phyloP scores from a whole-genome alignment of 2,888 invertebrate species.

The Ochropacha duplaris region DNA sequence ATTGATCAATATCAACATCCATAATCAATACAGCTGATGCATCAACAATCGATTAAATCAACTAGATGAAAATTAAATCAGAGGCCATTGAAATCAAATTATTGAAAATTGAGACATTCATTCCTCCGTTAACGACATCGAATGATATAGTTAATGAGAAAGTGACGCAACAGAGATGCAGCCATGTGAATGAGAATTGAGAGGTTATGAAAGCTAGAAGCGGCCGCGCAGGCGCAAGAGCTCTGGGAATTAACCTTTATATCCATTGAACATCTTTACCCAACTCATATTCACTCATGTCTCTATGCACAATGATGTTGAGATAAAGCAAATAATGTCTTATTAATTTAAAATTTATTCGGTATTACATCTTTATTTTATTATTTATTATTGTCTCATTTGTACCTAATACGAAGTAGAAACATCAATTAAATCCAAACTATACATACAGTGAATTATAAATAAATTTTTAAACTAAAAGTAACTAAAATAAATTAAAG shows the following conservation, averaged over 20 bases:
- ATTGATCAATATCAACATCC: background rate
- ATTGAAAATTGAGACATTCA: slow-evolving; percentile 20
- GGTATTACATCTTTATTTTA: no score
- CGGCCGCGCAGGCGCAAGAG: background rate
- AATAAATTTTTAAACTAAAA: no score
- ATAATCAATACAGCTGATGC: background rate
- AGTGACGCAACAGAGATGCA: background rate
- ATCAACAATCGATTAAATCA: slow-evolving; percentile 4
- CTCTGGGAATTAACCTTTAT: background rate
- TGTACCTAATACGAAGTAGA: no score
- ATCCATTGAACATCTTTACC: background rate
- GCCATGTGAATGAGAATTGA: background rate
- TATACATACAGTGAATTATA: no score
- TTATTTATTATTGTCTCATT: no score
- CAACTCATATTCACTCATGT: background rate
- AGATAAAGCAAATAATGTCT: background rate
- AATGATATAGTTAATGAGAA: slow-evolving; percentile 9
- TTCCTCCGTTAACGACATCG: slow-evolving; percentile 19
- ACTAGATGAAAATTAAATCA: slow-evolving; percentile 3
- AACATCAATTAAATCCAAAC: no score
- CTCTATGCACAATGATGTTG: background rate
- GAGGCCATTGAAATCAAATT: slow-evolving; percentile 24
- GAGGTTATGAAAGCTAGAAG: background rate
- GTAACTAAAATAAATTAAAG: no score
- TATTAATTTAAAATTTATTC: background rate